Evolutionary conservation across 1,140 invertebrate species (phyloP).

Genomic region (Psilanteris sp.): DNA sequence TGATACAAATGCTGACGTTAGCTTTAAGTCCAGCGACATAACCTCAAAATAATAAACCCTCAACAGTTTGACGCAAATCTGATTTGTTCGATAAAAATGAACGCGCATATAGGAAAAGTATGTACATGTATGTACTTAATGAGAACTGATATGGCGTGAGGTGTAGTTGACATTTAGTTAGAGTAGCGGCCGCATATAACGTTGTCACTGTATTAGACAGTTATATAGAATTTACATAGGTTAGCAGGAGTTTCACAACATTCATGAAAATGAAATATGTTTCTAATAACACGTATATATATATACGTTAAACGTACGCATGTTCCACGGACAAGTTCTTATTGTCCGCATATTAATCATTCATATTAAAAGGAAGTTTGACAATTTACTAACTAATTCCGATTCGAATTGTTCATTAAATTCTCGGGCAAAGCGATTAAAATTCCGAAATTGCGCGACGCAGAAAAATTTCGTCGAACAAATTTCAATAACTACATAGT

Average conservation of each 20-base stretch:
- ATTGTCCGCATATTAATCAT: conserved; percentile 29
- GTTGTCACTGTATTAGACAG: conserved; percentile 74
- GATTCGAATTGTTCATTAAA: too few species aligned
- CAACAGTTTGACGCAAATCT: too few species aligned
- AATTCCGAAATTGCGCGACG: too few species aligned
- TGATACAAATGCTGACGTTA: too few species aligned
- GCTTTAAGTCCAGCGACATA: too few species aligned
- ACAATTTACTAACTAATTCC: too few species aligned
- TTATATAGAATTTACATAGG: conserved; percentile 73
- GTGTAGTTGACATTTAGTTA: conserved; percentile 59
- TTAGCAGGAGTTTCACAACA: conserved; percentile 66
- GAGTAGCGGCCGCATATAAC: conserved; percentile 67
- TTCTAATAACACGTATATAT: conserved; percentile 51
- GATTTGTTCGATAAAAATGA: neutral
- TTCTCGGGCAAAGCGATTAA: too few species aligned
- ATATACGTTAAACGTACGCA: conserved; percentile 14
- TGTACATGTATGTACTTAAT: conserved; percentile 35
- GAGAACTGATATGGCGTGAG: conserved; percentile 52
- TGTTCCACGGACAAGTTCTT: conserved; percentile 9
- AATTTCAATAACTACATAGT: too few species aligned
- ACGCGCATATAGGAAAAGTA: too few species aligned
- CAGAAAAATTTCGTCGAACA: too few species aligned
- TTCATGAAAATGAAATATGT: conserved; percentile 73
- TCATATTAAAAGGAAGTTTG: conserved; percentile 1
- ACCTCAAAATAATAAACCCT: too few species aligned